Percentiles rank a stretch among this genome's conserved stretches.
Conservation (phyloP, 2,797 vertebrate genomes). For the Myotis myotis region DNA sequence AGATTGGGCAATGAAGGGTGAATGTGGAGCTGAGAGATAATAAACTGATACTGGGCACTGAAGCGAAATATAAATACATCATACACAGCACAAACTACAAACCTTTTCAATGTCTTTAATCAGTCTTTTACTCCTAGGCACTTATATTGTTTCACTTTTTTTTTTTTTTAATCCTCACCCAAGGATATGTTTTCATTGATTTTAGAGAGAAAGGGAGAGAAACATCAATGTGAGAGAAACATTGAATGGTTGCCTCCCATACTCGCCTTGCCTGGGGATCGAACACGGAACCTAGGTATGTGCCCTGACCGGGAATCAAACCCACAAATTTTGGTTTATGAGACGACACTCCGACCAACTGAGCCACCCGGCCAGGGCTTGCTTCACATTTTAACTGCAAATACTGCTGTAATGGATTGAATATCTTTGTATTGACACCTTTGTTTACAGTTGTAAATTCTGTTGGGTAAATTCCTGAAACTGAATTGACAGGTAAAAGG, state of each 20-base stretch:
- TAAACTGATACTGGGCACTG: neutral
- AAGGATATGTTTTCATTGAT: neutral
- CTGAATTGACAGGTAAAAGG: neutral
- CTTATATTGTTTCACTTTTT: neutral
- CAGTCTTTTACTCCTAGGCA: neutral
- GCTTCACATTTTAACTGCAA: constrained; percentile 20
- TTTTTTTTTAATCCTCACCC: neutral
- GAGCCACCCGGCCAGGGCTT: neutral
- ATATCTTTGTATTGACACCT: neutral
- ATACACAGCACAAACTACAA: neutral
- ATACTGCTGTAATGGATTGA: constrained; percentile 7
- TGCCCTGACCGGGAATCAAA: neutral
- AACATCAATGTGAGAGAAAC: neutral
- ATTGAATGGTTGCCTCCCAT: neutral
- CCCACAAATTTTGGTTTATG: neutral
- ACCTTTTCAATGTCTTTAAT: neutral
- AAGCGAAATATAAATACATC: neutral
- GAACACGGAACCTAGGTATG: neutral
- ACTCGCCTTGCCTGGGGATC: neutral
- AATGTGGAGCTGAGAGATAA: neutral
- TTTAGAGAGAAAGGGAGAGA: neutral
- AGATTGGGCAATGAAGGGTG: neutral
- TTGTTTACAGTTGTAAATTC: constrained; percentile 38
- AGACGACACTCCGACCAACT: neutral
- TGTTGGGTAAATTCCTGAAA: constrained; percentile 45